Evolutionary conservation across 2,888 invertebrate species (phyloP), one percentile per base, ranked within the genome.

Genomic region (Lydus trimaculatus): DNA sequence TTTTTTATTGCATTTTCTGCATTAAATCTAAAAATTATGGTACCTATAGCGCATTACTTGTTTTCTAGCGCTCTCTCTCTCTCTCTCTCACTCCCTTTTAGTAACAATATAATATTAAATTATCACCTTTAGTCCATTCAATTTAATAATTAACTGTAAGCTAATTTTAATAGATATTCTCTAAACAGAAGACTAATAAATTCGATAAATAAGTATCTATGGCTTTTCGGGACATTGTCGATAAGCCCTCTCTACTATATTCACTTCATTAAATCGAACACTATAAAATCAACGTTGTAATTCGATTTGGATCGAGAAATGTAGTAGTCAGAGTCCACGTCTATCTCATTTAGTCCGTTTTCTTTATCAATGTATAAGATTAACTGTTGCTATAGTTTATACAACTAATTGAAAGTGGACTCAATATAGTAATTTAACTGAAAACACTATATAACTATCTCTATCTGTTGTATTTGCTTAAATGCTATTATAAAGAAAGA

Each of bases 321-420:
- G 52, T 48, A 52, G 52, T 28, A 31, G 31, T 20, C 7, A 67
- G 65, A 70, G 64, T 72, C 71, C 63, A 63, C 68, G 74, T 76
- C 75, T 75, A 73, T 76, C 76, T 75, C 76, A 75, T 74, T 77
- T 75, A 72, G 67, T 68, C 72, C 75, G n/a, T 72, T 73, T 76
- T 78, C 76, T 77, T 80, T 79, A 79, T 79, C 79, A 71, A 67
- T 69, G 77, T 76, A 77, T 79, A 79, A 81, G 81, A 80, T 80
- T 80, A 80, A 81, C 77, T 79, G 80, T 73, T 76, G 75, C 65
- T 73, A 75, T n/a, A n/a, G n/a, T 78, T 80, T 81, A 80, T 80
- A 80, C 75, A 73, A 76, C 81, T 82, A 82, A 82, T 81, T 82
- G 82, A 81, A 81, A 81, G 80, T 81, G 81, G 81, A 81, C 81